Percentiles rank a stretch among this genome's conserved stretches.
These are phyloP conservation scores for Stigmatopora argus DNA, from an alignment of 2,113 vertebrate species.

Conservation along the genomic window DNA sequence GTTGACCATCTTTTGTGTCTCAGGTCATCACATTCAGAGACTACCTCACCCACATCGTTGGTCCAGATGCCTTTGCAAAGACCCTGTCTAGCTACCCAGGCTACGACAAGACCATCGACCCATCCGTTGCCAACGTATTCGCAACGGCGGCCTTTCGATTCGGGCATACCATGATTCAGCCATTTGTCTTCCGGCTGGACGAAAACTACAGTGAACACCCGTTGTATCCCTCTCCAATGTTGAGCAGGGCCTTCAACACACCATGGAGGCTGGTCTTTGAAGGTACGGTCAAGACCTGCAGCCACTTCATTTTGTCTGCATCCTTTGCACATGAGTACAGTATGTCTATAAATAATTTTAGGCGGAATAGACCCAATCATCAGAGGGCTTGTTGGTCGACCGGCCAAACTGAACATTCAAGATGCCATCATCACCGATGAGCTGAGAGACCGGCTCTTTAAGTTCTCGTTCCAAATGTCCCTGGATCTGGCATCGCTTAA, in stretches of 20 bases:
- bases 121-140: constrained; percentile 78
- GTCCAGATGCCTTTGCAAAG: constrained; percentile 40
- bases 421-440: constrained; percentile 71
- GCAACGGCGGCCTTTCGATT: constrained; percentile 80
- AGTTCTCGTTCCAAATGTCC: constrained; percentile 40
- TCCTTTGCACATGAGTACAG: too few species aligned
- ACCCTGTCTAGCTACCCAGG: constrained; percentile 64
- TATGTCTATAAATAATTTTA: constrained; percentile 25
- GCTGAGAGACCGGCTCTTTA: constrained; percentile 74
- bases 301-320: neutral
- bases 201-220: constrained; percentile 56
- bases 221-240: constrained; percentile 49
- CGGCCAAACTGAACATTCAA: constrained; percentile 75
- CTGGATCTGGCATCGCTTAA: constrained; percentile 77
- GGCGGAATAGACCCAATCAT: constrained; percentile 79
- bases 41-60: constrained; percentile 71
- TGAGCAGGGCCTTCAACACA: constrained; percentile 74
- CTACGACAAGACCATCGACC: constrained; percentile 73
- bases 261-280: constrained; percentile 78
- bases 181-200: constrained; percentile 71
- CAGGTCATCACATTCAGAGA: constrained; percentile 83
- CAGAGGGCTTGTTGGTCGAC: constrained; percentile 67
- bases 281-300: constrained; percentile 58
- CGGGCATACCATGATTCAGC: constrained; percentile 77
- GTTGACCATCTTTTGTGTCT: neutral